Percentiles rank a stretch among this genome's conserved stretches.
Conservation (phyloP, 2,888 invertebrate genomes). For the Theretra japonica region DNA sequence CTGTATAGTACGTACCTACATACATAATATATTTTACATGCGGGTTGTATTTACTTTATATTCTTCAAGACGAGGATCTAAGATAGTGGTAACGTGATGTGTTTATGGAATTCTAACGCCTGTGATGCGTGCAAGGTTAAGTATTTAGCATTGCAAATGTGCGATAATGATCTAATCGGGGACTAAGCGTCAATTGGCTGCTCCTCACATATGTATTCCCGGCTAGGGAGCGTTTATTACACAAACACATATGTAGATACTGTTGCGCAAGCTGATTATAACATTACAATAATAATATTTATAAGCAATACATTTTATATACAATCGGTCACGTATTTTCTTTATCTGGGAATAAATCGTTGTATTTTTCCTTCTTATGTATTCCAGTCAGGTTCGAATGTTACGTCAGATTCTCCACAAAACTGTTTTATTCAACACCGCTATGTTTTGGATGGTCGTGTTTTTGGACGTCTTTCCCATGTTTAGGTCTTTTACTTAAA, state of each 20-base stretch:
- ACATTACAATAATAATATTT: constrained; percentile 17
- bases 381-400: constrained; percentile 15
- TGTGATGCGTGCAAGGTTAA: constrained; percentile 48
- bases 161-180: constrained; percentile 45
- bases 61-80: constrained; percentile 55
- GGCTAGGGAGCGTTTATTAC: background rate
- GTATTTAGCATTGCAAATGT: constrained; percentile 61
- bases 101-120: constrained; percentile 70
- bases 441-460: background rate
- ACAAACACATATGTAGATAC: background rate
- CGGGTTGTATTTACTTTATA: constrained; percentile 1
- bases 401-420: constrained; percentile 3
- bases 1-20: too few relatives aligned
- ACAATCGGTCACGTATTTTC: constrained; percentile 15
- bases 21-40: too few relatives aligned
- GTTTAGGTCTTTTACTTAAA: background rate
- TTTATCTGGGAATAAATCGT: constrained; percentile 15
- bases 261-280: background rate
- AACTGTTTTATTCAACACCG: constrained; percentile 20
- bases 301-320: constrained; percentile 13
- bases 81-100: constrained; percentile 47
- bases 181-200: constrained; percentile 38
- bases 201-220: constrained; percentile 12
- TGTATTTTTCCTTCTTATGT: constrained; percentile 12
- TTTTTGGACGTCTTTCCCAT: constrained; percentile 4